Conservation (phyloP, 2,113 vertebrate species). For the Gallinago undulata region DNA sequence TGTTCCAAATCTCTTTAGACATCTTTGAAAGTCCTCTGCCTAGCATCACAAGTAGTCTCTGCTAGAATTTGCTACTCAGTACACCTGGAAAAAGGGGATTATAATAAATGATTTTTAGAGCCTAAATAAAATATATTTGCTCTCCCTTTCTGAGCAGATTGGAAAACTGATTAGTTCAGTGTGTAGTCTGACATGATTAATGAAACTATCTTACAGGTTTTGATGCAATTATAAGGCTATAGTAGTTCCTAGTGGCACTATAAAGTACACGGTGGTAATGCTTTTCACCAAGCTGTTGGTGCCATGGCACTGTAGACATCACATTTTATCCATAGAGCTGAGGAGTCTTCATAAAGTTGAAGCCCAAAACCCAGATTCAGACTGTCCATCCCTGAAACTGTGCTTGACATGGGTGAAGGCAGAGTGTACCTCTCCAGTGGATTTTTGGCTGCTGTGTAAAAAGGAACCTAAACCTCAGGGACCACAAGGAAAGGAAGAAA, state of each 20-base stretch:
- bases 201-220: not conserved
- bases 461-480: conserved; percentile 6
- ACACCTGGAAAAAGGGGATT: not conserved
- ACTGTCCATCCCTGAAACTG: not conserved
- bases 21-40: not conserved
- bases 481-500: not conserved
- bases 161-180: not conserved
- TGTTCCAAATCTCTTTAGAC: not conserved
- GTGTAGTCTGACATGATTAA: not conserved
- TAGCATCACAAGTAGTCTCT: not conserved
- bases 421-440: not conserved
- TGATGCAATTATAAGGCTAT: not conserved
- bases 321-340: not conserved
- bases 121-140: conserved; percentile 38
- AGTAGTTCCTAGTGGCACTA: not conserved
- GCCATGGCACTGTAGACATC: not conserved
- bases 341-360: not conserved
- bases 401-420: not conserved
- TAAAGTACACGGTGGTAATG: not conserved
- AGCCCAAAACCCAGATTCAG: not conserved
- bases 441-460: not conserved
- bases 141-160: conserved; percentile 31
- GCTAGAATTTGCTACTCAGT: conserved; percentile 15
- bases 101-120: not conserved
- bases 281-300: not conserved